Base-by-base conservation (phyloP, 1,140 invertebrate species). In the Leucophenga varia region DNA sequence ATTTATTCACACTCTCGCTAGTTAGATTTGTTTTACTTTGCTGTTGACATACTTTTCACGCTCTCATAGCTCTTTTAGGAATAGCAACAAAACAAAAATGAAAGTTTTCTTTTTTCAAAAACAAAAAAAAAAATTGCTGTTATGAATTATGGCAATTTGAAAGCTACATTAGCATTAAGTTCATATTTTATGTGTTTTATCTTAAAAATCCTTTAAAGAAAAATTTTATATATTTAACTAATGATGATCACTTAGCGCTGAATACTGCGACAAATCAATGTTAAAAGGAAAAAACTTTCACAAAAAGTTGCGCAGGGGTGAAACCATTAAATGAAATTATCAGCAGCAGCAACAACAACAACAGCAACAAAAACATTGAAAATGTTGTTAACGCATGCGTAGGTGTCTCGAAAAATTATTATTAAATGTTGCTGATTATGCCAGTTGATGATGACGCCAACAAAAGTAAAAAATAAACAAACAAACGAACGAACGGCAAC, bases 171-270 rank as follows among this genome's bases (percentile, higher is more conserved):
- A 59, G 52, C 55, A 54, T 48, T 43, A 45, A 44, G 55, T 52
- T 57, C 55, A 61, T 48, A 57, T 52, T 50, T 41, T 47, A 49
- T 34, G 31, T 43, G 51, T 55, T n/a, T 61, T 61, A 61, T 61
- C 57, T 55, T 14, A 18, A 39, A 37, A 67, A 67, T 67, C 63
- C 63, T 67, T n/a, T 67, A 57, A 68, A 67, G 63, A 67, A 67
- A 67, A 67, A 67, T 67, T n/a, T 56, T 59, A 67, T 63, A 68
- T 67, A 67, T 63, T 67, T 67, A 67, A 67, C 63, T 67, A 67
- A 67, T 67, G 63, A 67, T 67, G 63, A 54, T 57, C 63, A 67
- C 63, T 67, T 67, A 67, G 63, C 63, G 22, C 10, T 25, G 22
- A 5, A 6, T 25, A 6, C 22, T 25, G 22, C 22, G 10, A n/a